phyloP scores from a whole-genome alignment of 2,888 invertebrate species.

The Podabrus alpinus region DNA sequence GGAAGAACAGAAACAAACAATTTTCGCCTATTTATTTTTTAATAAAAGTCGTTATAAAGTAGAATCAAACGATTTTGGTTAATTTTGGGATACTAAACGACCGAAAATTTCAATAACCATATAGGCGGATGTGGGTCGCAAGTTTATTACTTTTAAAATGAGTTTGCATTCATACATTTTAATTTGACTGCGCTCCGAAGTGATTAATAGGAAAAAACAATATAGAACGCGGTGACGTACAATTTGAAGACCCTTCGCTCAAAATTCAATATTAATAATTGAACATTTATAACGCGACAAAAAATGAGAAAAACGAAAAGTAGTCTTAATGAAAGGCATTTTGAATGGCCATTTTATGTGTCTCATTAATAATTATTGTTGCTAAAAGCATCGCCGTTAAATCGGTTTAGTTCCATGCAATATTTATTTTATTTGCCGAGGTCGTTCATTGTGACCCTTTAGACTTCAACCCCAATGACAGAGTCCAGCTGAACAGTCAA shows the following conservation, averaged over 20 bases:
- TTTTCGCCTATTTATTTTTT: background rate
- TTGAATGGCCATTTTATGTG: constrained; percentile 35
- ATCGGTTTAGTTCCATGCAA: constrained; percentile 53
- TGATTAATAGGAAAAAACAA: constrained; percentile 27
- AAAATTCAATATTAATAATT: background rate
- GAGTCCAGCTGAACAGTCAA: constrained; percentile 19
- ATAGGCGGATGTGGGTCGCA: constrained; percentile 41
- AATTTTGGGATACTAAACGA: constrained; percentile 42
- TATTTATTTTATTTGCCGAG: constrained; percentile 47
- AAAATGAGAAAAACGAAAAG: background rate
- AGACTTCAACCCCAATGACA: constrained; percentile 28
- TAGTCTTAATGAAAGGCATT: background rate
- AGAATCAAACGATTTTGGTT: constrained; percentile 13
- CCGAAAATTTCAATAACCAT: constrained; percentile 47
- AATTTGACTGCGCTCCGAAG: constrained; percentile 15
- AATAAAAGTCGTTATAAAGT: background rate
- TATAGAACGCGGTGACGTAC: constrained; percentile 3
- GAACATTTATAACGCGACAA: background rate
- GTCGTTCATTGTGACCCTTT: constrained; percentile 42
- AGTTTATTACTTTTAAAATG: constrained; percentile 47
- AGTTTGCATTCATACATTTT: constrained; percentile 48
- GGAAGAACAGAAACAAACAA: background rate
- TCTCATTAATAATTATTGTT: constrained; percentile 50
- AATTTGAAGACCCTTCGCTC: background rate
- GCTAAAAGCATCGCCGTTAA: constrained; percentile 50